Base-by-base conservation (phyloP, 2,113 vertebrate species). In the Serinus canaria region DNA sequence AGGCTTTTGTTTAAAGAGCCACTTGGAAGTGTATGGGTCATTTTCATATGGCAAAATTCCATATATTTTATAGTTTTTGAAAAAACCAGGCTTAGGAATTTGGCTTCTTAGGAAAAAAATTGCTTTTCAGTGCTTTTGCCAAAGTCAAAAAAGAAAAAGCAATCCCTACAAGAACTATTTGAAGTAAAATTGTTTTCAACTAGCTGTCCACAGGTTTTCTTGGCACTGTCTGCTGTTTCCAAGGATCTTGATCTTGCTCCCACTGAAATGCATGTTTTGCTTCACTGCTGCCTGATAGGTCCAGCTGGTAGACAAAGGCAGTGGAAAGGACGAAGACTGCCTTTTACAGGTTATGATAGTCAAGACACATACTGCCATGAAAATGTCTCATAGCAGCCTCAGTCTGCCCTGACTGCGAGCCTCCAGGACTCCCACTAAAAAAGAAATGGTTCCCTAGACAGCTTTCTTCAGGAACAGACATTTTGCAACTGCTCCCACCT, bases 141-240 rank as follows among this genome's bases (percentile, higher is more conserved):
- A 13, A 58, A 35, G 56, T 64, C 73, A 78, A 87, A 90, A 67
- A 87, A 66, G 23, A 78, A 63, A 83, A 66, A 66, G 9, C 28
- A 75, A 85, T 66, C 90, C 52, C 76, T 44, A 33, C 6, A 50
- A 95, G 56, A 94, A 53, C 37, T 69, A 69, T 74, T 27, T 68
- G 47, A 95, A 96, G 74, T 58, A 88, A 41, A 94, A 90, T 60
- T 52, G 27, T 86, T 95, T 96, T 94, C 90, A 94, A 52, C 49
- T 89, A 94, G 79, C 64, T 95, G 59, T 96, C 62, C 90, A 62
- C 69, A 18, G 39, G 50, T 95, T 95, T 94, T 94, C 92, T 94
- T 92, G 90, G 94, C 87, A 87, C 72, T 63, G n/a, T 68, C 73
- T 89, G 76, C 72, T 77, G 50, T 50, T 74, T 20, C 62, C 62